Evolutionary conservation across 2,888 invertebrate genomes (phyloP), one percentile per base, ranked within the genome.

Genomic region (Epinotia nisella): DNA sequence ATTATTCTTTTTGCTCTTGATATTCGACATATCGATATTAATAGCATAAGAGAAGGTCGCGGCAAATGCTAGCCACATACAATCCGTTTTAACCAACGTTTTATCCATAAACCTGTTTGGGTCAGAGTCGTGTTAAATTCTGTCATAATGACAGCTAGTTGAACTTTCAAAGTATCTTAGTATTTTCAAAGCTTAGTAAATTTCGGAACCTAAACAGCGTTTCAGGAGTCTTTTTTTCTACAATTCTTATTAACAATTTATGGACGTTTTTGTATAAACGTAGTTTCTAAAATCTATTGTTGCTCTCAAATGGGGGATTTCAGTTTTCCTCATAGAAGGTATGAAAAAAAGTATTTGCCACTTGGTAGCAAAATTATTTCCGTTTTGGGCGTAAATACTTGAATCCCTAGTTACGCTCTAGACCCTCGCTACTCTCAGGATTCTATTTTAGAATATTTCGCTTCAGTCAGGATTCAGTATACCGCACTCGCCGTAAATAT

Each of bases 201-300:
- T 61, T 64, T 64, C 29, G 21, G 61, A 67, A 61, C n/a, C 61
- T 67, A 56, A 53, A 67, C 71, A 61, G 72, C 72, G 72, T 67
- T 62, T 72, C 61, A 45, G 19, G 39, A 59, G 49, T 49, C 56
- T 60, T 7, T 61, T 49, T 65, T 59, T 56, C 61, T 45, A 45
- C 17, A n/a, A 55, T 61, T 21, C 35, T 58, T 70, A 53, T 66
- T 66, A 21, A 15, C 29, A 9, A 29, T 49, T 64, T 49, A 35
- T 11, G 21, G 56, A 39, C 35, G 9, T 55, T 29, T 66, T 24
- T 51, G 15, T 53, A 55, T 35, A 21, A 55, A 60, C 17, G 5
- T 21, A 55, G 53, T n/a, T 65, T 64, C 39, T 41, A 29, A 59
- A 9, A 61, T 56, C 29, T 62, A 7, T 29, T 29, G 29, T 29